Evolutionary conservation across 1,140 invertebrate species (phyloP), one percentile per base, ranked within the genome.

Genomic region (Megathymus violae): DNA sequence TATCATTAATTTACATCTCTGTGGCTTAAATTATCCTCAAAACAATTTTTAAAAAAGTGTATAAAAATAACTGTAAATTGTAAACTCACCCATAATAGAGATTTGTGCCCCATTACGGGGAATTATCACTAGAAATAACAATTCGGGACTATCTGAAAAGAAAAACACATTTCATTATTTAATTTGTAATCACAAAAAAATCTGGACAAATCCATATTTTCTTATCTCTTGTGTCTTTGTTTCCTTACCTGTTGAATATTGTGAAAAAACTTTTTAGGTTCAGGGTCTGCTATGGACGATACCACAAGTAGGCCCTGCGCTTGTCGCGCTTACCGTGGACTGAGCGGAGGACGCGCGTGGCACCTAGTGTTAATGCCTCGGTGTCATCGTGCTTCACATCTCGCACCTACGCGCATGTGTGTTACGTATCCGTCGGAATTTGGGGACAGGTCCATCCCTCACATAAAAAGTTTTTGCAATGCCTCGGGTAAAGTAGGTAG

Each of bases 341-440:
- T 89, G 86, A 86, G 72, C 80, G 77, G 74, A 51, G 74, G 67
- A 67, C 80, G 74, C 71, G 65, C 70, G 68, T 59, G 76, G 61
- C 69, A 52, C 78, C 74, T 77, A 76, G 82, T 87, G 84, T 86
- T 86, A 88, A 88, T 86, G 81, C 82, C 76, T 80, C 76, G 69
- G 80, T 80, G 79, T 81, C 82, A 82, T 82, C 84, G 79, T 69
- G 79, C 80, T 78, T 69, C 71, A 64, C 74, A 82, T 82, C 81
- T 82, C 73, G 73, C 71, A 78, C 76, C 77, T 75, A 78, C 74
- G 69, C 71, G 66, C 71, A 65, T 70, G 54, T 65, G 62, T 65
- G 65, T 74, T 62, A 74, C 60, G 47, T 69, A 73, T 69, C 64
- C n/a, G 67, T 36, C 43, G 64, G 59, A 78, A 69, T 80, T 76